Conservation (phyloP, 1,140 invertebrate species). For the Euwallacea similis region DNA sequence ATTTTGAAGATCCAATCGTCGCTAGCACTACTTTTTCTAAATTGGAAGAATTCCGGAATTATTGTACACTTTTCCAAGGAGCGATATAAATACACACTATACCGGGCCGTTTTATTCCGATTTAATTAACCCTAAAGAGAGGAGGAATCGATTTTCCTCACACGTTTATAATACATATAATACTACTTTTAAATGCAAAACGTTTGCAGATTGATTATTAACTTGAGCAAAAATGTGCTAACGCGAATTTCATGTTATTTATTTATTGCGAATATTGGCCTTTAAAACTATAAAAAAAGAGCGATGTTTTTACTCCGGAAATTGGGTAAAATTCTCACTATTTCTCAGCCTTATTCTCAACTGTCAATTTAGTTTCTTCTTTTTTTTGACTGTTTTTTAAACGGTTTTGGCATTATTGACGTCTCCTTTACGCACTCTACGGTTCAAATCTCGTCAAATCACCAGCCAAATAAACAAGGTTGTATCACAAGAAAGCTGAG, state of each 20-base stretch:
- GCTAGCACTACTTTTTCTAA: not conserved
- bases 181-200: slow-evolving; percentile 11
- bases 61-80: slow-evolving; percentile 12
- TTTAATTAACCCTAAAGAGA: not conserved
- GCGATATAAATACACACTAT: slow-evolving; percentile 5
- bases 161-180: too few species aligned
- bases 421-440: too few species aligned
- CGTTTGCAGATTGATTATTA: not conserved
- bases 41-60: slow-evolving; percentile 12
- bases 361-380: not conserved
- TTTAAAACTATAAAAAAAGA: not conserved
- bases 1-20: too few species aligned
- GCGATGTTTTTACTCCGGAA: too few species aligned
- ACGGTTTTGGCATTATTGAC: too few species aligned
- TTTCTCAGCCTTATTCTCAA: slow-evolving; percentile 1
- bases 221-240: slow-evolving; percentile 9
- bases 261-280: slow-evolving; percentile 1
- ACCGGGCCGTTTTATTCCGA: not conserved
- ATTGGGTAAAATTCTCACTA: slow-evolving; percentile 3
- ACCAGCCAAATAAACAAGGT: too few species aligned
- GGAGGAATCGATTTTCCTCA: not conserved
- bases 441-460: too few species aligned
- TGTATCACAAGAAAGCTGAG: too few species aligned
- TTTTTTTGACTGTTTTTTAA: not conserved
- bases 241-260: not conserved